Percentiles rank a stretch among this genome's conserved stretches.
phyloP scores from a whole-genome alignment of 2,113 vertebrate genomes.

The Peucedramus taeniatus region DNA sequence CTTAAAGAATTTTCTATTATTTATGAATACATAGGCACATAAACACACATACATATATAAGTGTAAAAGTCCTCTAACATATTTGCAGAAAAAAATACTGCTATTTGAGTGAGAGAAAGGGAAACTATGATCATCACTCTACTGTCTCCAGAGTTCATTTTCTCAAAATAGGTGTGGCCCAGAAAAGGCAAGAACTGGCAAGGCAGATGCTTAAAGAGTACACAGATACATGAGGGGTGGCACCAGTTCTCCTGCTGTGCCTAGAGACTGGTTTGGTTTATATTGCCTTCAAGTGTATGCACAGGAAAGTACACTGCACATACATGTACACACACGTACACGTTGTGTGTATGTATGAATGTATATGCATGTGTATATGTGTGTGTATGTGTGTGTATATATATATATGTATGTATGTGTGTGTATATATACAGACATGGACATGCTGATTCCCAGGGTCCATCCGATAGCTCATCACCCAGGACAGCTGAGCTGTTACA shows the following conservation, averaged over 20 bases:
- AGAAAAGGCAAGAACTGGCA: not conserved
- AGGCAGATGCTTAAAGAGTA: not conserved
- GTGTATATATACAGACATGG: rapidly evolving
- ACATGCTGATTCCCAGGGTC: not conserved
- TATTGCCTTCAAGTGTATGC: not conserved
- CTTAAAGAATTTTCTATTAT: not conserved
- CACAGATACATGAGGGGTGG: not conserved
- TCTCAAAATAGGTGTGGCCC: not conserved
- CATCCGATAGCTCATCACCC: not conserved
- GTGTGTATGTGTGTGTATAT: rapidly evolving
- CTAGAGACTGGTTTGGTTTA: not conserved
- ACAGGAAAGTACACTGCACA: not conserved
- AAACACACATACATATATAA: not conserved
- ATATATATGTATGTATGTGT: rapidly evolving
- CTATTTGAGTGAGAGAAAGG: not conserved
- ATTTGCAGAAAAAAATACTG: not conserved
- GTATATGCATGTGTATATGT: rapidly evolving
- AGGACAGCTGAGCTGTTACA: not conserved
- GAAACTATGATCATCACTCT: not conserved
- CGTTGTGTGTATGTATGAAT: rapidly evolving
- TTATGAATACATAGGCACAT: not conserved
- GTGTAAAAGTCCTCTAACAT: not conserved
- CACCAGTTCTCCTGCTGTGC: not conserved
- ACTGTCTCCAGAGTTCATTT: not conserved
- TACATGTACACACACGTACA: too few relatives aligned